Evolutionary conservation across 2,888 invertebrate genomes (phyloP).

Genomic region (Lasioglossum marginatum): DNA sequence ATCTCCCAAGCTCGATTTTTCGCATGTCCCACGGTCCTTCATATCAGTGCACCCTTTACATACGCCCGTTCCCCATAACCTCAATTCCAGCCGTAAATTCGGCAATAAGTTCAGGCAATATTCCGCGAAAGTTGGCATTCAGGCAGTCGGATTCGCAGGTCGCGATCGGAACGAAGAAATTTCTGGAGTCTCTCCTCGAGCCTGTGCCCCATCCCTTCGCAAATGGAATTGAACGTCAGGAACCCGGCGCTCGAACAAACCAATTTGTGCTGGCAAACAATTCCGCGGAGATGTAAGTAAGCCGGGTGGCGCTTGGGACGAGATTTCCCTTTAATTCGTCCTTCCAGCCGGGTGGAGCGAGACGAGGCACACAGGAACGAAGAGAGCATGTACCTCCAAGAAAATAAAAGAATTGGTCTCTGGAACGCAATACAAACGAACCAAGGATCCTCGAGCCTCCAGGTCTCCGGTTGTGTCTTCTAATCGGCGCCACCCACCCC

Average conservation of each 20-base stretch:
- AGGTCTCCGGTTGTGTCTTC: constrained; percentile 31
- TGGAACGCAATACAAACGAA: background rate
- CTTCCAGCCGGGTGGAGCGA: background rate
- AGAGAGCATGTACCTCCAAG: background rate
- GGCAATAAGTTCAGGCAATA: background rate
- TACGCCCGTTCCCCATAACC: background rate
- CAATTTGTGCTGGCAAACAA: constrained; percentile 69
- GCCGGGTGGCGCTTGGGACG: constrained; percentile 11
- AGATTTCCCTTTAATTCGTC: constrained; percentile 49
- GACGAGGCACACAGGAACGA: background rate
- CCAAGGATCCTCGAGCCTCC: background rate
- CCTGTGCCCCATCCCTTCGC: constrained; percentile 32
- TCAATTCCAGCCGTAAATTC: background rate
- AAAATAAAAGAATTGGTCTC: constrained; percentile 27
- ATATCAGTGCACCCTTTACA: background rate
- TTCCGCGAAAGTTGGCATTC: constrained; percentile 5
- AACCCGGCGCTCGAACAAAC: constrained; percentile 76
- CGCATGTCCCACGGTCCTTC: background rate
- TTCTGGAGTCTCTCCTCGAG: background rate
- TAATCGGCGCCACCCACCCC: constrained; percentile 44
- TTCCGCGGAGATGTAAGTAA: constrained; percentile 68
- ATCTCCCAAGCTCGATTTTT: background rate
- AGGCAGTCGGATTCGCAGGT: background rate
- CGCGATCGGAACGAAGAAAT: constrained; percentile 34
- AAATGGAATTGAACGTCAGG: constrained; percentile 77